Evolutionary conservation across 2,888 invertebrate genomes (phyloP), one percentile per base, ranked within the genome.

Genomic region (Sycophila texana): DNA sequence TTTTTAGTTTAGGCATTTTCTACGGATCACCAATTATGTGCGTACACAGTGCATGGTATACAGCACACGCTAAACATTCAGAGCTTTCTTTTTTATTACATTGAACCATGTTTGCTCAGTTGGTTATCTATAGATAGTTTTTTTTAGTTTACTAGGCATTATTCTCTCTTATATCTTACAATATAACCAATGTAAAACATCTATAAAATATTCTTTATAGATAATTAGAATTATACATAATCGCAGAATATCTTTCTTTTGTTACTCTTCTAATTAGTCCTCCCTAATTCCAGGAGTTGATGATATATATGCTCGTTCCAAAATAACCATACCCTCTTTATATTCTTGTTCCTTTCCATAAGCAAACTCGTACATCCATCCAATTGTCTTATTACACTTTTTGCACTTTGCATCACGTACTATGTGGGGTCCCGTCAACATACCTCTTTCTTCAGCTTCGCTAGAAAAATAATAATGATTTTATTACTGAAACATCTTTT

Each of bases 301-400:
- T 4, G 96, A 96, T 39, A 99, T 97, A 13, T 99, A 92, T 16
- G 99, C 99, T 84, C 98, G 92, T 89, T 99, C 99, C 81, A 99
- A 91, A 85, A 99, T 99, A 0, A 99, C 98, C 70, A 97, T 93
- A 0, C 98, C 98, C 91, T 99, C 99, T 91, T 99, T 99, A 91
- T 98, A 99, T 85, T 97, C 94, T 90, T 99, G 99, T 87, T 96
- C 96, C 83, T 98, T 98, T 88, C 99, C 99, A 3, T 97, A 98
- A 7, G 99, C 99, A 92, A 97, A 99, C 91, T 99, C 99, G 89
- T 99, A 99, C 89, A 99, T 97, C 99, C 99, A 99, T 61, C 99
- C 99, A 0, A 99, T 93, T 91, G 99, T 99, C 5, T 96, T 95
- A 85, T 96, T 95, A 89, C 99, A 99, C 88, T 96, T 97, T 92